A percentile compares a stretch with the other conserved stretches of the same genome.
These are phyloP conservation scores for Drosophila saltans DNA, from an alignment of 1,140 invertebrate species.

Conservation along the genomic window DNA sequence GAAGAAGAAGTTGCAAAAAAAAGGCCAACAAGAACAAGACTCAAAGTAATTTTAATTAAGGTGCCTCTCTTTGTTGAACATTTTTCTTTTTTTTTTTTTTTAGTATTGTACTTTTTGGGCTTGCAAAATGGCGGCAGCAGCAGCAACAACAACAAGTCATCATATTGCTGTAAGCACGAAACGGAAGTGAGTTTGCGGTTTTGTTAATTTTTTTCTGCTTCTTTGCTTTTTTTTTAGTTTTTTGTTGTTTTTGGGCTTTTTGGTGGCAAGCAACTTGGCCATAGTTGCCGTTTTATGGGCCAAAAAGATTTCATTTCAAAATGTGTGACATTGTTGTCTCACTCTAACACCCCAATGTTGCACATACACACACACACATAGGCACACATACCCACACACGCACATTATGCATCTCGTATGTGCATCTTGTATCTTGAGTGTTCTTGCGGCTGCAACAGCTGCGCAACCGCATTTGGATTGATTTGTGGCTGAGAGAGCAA, in stretches of 20 bases:
- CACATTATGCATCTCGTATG: constrained; percentile 38
- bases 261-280: constrained; percentile 51
- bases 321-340: constrained; percentile 64
- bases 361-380: constrained; percentile 10
- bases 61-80: constrained; percentile 37
- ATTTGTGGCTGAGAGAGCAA: constrained; percentile 72
- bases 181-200: constrained; percentile 80
- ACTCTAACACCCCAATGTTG: constrained; percentile 2
- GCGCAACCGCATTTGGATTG: constrained; percentile 82
- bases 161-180: constrained; percentile 53
- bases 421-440: constrained; percentile 25
- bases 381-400: constrained; percentile 10
- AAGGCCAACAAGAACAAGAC: constrained; percentile 10
- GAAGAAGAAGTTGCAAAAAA: background rate
- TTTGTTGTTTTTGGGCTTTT: constrained; percentile 41
- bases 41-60: constrained; percentile 68
- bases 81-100: constrained; percentile 24
- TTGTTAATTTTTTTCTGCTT: constrained; percentile 38
- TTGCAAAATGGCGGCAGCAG: constrained; percentile 67
- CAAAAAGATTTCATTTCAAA: constrained; percentile 81
- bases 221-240: constrained; percentile 28
- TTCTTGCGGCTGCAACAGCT: constrained; percentile 62
- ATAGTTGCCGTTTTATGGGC: constrained; percentile 75
- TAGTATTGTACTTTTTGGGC: constrained; percentile 27
- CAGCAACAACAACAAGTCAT: constrained; percentile 30